These are phyloP conservation scores for Psilopsiagon aurifrons DNA, from an alignment of 2,113 vertebrate genomes.

Conservation along the genomic window DNA sequence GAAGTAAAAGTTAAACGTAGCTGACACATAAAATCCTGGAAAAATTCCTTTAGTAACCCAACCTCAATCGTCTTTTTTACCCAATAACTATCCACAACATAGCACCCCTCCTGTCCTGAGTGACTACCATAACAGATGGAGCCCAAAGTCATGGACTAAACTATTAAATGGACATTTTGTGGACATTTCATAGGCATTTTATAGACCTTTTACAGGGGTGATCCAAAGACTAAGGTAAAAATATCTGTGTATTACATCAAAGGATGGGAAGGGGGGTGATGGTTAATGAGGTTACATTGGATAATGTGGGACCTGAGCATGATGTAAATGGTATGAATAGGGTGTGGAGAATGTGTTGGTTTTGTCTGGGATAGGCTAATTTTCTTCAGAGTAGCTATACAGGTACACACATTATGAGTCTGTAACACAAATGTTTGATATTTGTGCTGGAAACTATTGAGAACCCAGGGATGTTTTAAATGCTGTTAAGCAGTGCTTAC, in stretches of 20 bases:
- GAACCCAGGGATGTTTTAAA: not conserved
- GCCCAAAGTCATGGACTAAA: not conserved
- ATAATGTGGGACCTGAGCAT: not conserved
- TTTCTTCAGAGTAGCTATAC: not conserved
- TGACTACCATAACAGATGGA: no score
- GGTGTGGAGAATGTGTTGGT: not conserved
- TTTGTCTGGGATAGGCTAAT: not conserved
- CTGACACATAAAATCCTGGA: not conserved
- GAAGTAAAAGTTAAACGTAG: not conserved
- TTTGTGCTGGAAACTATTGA: not conserved
- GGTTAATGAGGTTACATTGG: not conserved
- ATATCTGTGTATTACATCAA: not conserved
- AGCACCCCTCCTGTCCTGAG: not conserved
- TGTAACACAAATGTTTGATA: not conserved
- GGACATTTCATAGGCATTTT: not conserved
- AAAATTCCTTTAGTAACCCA: not conserved
- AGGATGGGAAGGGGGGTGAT: not conserved
- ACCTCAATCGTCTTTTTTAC: not conserved
- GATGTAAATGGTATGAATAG: not conserved
- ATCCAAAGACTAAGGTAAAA: not conserved
- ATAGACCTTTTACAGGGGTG: no score
- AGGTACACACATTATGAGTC: not conserved
- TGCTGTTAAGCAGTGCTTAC: not conserved
- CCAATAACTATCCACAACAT: not conserved
- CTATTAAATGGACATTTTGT: not conserved